phyloP scores from a whole-genome alignment of 1,140 invertebrate species.

The Bombus sibiricus region DNA sequence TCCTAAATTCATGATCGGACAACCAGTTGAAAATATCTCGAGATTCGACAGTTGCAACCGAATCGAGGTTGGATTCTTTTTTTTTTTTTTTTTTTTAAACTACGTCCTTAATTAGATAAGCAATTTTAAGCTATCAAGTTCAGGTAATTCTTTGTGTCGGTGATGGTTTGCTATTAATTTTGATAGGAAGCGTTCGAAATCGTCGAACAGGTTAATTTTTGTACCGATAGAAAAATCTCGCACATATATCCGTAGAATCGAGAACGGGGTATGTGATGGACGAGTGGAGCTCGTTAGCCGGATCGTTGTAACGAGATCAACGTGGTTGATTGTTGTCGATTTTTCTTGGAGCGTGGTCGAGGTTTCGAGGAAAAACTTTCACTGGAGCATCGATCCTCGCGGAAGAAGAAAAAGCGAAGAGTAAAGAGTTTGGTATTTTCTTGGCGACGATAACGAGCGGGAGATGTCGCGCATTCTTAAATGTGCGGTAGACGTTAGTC shows the following conservation, averaged over 20 bases:
- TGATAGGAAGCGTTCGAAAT: too few relatives aligned
- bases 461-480: slow-evolving; percentile 19
- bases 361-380: neutral
- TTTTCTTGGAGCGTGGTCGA: neutral
- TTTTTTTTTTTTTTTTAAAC: neutral
- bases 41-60: neutral
- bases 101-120: too few relatives aligned
- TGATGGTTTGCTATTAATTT: neutral
- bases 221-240: too few relatives aligned
- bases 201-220: too few relatives aligned
- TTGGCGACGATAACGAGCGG: slow-evolving; percentile 44
- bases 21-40: neutral
- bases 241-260: too few relatives aligned
- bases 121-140: too few relatives aligned
- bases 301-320: neutral
- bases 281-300: neutral
- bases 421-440: neutral
- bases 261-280: neutral
- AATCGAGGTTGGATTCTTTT: neutral
- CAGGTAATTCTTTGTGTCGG: too few relatives aligned
- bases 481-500: slow-evolving; percentile 12
- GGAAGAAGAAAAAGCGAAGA: neutral
- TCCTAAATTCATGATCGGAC: neutral
- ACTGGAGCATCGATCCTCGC: neutral
- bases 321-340: slow-evolving; percentile 2